phyloP scores from a whole-genome alignment of 2,797 vertebrate genomes.

The Pseudotriccus pelzelni region DNA sequence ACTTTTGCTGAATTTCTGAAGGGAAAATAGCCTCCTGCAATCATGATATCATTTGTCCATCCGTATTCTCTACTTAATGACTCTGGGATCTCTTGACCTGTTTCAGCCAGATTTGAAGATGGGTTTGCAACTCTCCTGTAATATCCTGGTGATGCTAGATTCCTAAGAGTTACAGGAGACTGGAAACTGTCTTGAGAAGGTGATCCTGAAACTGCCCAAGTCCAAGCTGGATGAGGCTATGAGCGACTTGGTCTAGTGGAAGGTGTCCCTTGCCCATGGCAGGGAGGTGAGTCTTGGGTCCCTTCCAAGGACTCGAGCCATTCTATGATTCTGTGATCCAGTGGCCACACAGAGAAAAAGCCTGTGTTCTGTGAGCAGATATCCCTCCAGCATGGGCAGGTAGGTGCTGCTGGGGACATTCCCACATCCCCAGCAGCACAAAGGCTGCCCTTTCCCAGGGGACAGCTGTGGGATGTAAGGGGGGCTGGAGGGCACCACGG shows the following conservation, averaged over 20 bases:
- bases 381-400: fast-evolving
- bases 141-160: background rate
- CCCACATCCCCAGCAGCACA: background rate
- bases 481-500: fast-evolving
- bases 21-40: background rate
- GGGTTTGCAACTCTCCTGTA: background rate
- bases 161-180: background rate
- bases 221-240: background rate
- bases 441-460: background rate
- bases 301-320: background rate
- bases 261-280: background rate
- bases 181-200: background rate
- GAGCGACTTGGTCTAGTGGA: no score
- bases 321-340: background rate
- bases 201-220: background rate
- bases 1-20: constrained; percentile 22
- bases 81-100: background rate
- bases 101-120: background rate
- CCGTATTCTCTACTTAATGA: background rate
- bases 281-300: background rate
- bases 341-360: background rate
- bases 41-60: background rate
- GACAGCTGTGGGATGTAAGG: fast-evolving
- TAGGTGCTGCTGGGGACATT: background rate
- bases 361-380: background rate